Percentiles rank a stretch among this genome's conserved stretches.
These are phyloP conservation scores for Liodrosophila aerea DNA, from an alignment of 2,888 invertebrate genomes.

Conservation along the genomic window DNA sequence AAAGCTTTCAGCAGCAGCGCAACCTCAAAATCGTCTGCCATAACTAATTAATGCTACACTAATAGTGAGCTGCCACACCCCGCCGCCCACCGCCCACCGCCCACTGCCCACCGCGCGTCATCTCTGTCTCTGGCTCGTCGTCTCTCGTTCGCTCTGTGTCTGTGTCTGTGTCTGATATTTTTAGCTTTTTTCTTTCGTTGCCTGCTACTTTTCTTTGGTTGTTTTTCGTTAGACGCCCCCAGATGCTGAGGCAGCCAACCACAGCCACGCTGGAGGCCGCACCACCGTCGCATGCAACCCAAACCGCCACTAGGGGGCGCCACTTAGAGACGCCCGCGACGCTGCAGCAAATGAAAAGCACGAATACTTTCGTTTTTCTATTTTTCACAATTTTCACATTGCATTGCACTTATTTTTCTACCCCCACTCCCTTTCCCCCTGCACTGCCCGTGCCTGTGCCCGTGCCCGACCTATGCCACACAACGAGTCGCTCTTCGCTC, in stretches of 20 bases:
- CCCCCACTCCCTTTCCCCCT: not conserved
- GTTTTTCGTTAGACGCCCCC: slow-evolving; percentile 54
- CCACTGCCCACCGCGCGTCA: not conserved
- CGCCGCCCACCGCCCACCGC: slow-evolving; percentile 21
- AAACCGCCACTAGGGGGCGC: slow-evolving; percentile 64
- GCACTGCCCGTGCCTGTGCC: not conserved
- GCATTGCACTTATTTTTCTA: slow-evolving; percentile 70
- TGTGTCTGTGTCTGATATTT: not conserved
- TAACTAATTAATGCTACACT: slow-evolving; percentile 82
- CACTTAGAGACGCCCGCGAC: slow-evolving; percentile 62
- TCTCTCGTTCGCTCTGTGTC: not conserved
- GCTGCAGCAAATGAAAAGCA: slow-evolving; percentile 80
- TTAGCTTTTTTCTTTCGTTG: slow-evolving; percentile 1
- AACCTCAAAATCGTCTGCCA: slow-evolving; percentile 82
- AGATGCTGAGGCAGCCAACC: slow-evolving; percentile 70
- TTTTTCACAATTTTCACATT: slow-evolving; percentile 76
- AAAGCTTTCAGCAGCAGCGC: slow-evolving; percentile 80
- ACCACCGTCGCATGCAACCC: slow-evolving; percentile 52
- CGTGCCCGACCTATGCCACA: slow-evolving; percentile 35
- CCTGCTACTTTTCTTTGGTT: slow-evolving; percentile 1
- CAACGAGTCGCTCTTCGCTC: slow-evolving; percentile 27
- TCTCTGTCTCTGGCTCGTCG: not conserved
- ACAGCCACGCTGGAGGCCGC: slow-evolving; percentile 65
- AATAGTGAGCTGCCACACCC: slow-evolving; percentile 61
- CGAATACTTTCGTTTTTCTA: slow-evolving; percentile 79